A percentile compares a stretch with the other conserved stretches of the same genome.
Conservation (phyloP, 2,797 vertebrate genomes). For the Peromyscus nudipes region DNA sequence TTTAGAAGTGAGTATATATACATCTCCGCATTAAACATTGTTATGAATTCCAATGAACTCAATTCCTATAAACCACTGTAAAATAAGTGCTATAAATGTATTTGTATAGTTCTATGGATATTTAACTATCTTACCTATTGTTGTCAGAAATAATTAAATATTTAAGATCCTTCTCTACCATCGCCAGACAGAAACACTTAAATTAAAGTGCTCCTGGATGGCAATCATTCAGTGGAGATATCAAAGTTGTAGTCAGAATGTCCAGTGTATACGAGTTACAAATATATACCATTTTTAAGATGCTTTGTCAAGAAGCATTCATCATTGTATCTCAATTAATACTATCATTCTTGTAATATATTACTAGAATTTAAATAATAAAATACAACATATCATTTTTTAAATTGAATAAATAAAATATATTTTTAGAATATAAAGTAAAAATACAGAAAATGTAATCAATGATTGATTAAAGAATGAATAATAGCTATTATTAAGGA, state of each 20-base stretch:
- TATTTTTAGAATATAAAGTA: slow-evolving; percentile 19
- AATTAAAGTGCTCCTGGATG: slow-evolving; percentile 6
- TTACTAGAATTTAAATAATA: slow-evolving; percentile 34
- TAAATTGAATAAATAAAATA: not conserved
- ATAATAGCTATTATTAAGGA: slow-evolving; percentile 16
- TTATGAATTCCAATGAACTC: not conserved
- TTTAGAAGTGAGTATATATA: not conserved
- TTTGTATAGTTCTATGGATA: not conserved
- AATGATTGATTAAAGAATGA: slow-evolving; percentile 5
- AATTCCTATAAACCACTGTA: not conserved
- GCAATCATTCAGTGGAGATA: slow-evolving; percentile 19
- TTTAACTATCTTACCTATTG: not conserved
- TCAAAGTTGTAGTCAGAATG: not conserved
- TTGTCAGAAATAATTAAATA: slow-evolving; percentile 32
- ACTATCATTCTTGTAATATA: not conserved
- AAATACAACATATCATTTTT: not conserved
- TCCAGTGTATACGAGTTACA: not conserved
- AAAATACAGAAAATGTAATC: slow-evolving; percentile 24
- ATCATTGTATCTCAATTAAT: not conserved
- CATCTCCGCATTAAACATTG: not conserved
- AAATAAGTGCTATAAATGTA: not conserved
- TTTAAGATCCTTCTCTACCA: slow-evolving; percentile 13
- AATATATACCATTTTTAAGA: slow-evolving; percentile 36
- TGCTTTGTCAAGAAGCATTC: slow-evolving; percentile 2
- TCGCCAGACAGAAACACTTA: not conserved